Base-by-base conservation (phyloP, 1,140 invertebrate genomes). In the Subanguina moxae region DNA sequence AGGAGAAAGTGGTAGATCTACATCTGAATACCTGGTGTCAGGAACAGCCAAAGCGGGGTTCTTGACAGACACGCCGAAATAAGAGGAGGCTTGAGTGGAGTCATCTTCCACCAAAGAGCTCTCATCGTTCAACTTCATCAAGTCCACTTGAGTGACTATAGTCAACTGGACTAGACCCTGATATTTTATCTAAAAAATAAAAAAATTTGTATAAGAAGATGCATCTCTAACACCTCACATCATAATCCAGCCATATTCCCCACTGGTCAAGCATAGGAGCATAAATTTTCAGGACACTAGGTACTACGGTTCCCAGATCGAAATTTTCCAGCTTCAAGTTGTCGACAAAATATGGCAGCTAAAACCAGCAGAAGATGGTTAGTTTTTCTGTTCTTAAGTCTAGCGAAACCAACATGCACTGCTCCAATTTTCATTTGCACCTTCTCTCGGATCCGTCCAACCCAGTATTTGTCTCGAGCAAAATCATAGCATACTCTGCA, bases 211-310 rank as follows among this genome's bases (percentile, higher is more conserved):
- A 3, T 7, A 52, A 52, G 48, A 52, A 21, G 48, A 3, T 52
- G 3, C 17, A 52, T 52, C 23, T 7, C 23, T 52, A n/a, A 52
- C n/a, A 52, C 3, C 48, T 52, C 17, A 97, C 84, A 80, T 94
- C 90, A 15, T 95, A 85, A 84, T 97, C 91, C 3, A 95, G 85
- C 93, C 93, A 97, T 21, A 95, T 84, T 1, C 94, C 94, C 72
- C 89, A 88, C 67, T 90, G 88, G 84, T 97, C 90, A 42, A 92
- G 78, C 58, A 70, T 72, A 57, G 87, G 84, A 0, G 91, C 91
- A 75, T 88, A 87, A 28, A 90, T 87, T 57, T 88, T 87, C 58
- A 90, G 87, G 74, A 96, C 88, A 7, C 90, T 84, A 7, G 76
- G 76, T 8, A 77, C 78, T 9, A 87, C 87, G 62, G 87, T 86